Base-by-base conservation (phyloP, 2,888 invertebrate species). In the Shargacucullia verbasci region DNA sequence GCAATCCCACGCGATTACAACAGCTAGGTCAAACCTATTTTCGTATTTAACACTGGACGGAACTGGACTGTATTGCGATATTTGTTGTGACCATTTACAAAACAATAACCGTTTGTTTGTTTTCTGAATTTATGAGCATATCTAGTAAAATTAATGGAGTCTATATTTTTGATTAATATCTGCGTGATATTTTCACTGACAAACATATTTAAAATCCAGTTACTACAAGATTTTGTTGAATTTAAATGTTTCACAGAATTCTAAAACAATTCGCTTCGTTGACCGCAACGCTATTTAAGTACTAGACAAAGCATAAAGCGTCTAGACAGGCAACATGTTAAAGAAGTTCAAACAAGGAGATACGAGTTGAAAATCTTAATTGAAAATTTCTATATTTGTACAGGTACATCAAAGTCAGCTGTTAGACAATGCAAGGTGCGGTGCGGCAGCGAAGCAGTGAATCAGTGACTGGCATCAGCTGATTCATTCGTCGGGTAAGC, bases 391-490 rank as follows among this genome's bases (percentile, higher is more conserved):
- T 68, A 60, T 68, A 44, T 73, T 59, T 43, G 70, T 64, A 59
- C 60, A 73, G 69, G 67, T 76, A 68, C 71, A 81, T 73, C 61
- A 70, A 71, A 78, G 76, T 84, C 83, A 86, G 85, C 83, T 84
- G 83, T 81, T 80, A 80, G 80, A 84, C 82, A 85, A 83, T 84
- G 78, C 83, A 80, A 83, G 82, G 82, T 80, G 83, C 80, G 80
- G 82, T 75, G 61, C 57, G 56, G 74, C 76, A 66, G 64, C 70
- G 75, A 72, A 76, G 76, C 79, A 76, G 79, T 88, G 86, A 88
- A 81, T 86, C 86, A 86, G 84, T 81, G 80, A 78, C 81, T 80
- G 82, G 81, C 84, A 84, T 85, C 91, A 90, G 89, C 90, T 91
- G 90, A 90, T 88, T 90, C 89, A 90, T 83, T 84, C 82, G 81